These are phyloP conservation scores for Volucella inanis DNA, from an alignment of 2,888 invertebrate species.

Conservation along the genomic window DNA sequence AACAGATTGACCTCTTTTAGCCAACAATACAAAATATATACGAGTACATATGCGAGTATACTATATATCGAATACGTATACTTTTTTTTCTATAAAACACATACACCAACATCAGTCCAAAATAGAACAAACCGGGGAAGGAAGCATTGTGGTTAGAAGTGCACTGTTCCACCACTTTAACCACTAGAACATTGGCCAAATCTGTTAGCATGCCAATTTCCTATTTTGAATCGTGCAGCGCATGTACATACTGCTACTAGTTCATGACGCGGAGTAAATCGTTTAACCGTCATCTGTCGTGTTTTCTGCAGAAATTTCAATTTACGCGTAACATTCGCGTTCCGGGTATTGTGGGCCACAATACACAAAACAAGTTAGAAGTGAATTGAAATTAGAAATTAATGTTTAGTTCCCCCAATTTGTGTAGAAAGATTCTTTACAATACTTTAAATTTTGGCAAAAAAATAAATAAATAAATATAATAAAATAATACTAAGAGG, in stretches of 20 bases:
- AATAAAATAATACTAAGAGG: conserved; percentile 34
- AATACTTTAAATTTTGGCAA: conserved; percentile 4
- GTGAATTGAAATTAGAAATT: conserved; percentile 35
- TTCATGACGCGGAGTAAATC: conserved; percentile 51
- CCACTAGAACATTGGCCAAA: conserved; percentile 56
- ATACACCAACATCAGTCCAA: conserved; percentile 31
- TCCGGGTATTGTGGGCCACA: not conserved
- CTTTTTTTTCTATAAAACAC: not conserved
- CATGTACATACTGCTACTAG: conserved; percentile 4
- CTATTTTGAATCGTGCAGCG: conserved; percentile 44
- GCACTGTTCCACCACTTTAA: conserved; percentile 15
- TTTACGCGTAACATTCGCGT: conserved; percentile 38
- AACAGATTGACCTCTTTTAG: conserved; percentile 54
- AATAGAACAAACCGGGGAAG: conserved; percentile 52
- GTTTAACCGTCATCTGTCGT: conserved; percentile 61
- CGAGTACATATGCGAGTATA: not conserved
- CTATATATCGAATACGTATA: too few relatives aligned
- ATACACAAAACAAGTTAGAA: conserved; percentile 16
- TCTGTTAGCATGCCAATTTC: conserved; percentile 64
- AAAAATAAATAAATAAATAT: too few relatives aligned
- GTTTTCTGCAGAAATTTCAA: conserved; percentile 8
- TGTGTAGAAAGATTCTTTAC: conserved; percentile 29
- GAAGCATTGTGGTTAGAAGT: conserved; percentile 46
- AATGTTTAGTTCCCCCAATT: conserved; percentile 14
- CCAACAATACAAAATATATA: not conserved